Conservation (phyloP, 2,888 invertebrate species). For the Erynnis tages region DNA sequence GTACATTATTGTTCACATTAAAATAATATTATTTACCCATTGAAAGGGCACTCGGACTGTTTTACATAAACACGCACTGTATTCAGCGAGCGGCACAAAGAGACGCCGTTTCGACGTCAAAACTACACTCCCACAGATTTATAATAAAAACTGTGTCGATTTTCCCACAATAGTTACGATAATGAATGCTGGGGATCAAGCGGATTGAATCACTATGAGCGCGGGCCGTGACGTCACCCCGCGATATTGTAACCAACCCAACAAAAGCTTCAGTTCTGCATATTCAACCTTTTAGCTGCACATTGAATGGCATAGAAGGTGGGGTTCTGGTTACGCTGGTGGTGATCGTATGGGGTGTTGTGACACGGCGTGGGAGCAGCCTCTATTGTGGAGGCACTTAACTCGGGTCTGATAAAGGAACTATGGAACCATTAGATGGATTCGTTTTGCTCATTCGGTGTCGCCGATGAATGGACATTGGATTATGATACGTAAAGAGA, state of each 20-base stretch:
- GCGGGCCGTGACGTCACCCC: conserved; percentile 55
- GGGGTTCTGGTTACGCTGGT: conserved; percentile 45
- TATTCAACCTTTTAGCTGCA: conserved; percentile 4
- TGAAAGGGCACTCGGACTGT: conserved; percentile 8
- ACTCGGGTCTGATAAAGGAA: conserved; percentile 74
- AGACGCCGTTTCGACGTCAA: conserved; percentile 53
- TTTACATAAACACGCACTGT: conserved; percentile 34
- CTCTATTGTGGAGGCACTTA: conserved; percentile 75
- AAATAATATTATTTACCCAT: conserved; percentile 14
- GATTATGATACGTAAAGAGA: conserved; percentile 72
- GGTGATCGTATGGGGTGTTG: conserved; percentile 64
- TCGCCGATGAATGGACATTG: conserved; percentile 71
- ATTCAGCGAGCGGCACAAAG: conserved; percentile 44
- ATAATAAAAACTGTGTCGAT: conserved; percentile 71
- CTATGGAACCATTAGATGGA: conserved; percentile 74
- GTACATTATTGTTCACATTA: conserved; percentile 7
- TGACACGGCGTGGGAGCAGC: conserved; percentile 78
- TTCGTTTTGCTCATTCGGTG: conserved; percentile 78
- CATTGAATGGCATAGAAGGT: conserved; percentile 28
- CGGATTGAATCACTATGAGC: conserved; percentile 63
- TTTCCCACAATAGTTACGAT: conserved; percentile 75
- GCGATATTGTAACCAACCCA: conserved; percentile 45
- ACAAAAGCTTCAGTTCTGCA: conserved; percentile 39
- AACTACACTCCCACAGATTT: conserved; percentile 77
- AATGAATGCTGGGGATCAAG: conserved; percentile 66